Conservation (phyloP, 2,888 invertebrate species). For the Agrilus biguttatus region DNA sequence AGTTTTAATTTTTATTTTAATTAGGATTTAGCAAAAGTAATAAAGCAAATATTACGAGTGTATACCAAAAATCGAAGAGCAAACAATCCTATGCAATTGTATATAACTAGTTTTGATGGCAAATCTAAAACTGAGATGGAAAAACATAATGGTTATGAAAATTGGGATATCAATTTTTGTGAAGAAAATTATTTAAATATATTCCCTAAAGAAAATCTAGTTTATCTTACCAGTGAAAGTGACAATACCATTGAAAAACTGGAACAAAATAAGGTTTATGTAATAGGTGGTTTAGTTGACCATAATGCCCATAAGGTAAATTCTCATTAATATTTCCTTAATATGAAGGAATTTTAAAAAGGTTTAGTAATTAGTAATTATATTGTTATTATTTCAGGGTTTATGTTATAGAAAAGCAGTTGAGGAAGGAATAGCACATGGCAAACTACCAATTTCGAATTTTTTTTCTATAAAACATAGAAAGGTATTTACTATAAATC, state of each 20-base stretch:
- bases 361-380: too few relatives aligned
- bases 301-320: slow-evolving; percentile 91
- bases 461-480: slow-evolving; percentile 84
- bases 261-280: slow-evolving; percentile 67
- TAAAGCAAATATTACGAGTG: slow-evolving; percentile 79
- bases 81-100: slow-evolving; percentile 62
- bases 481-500: slow-evolving; percentile 89
- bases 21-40: slow-evolving; percentile 69
- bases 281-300: slow-evolving; percentile 96
- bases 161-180: slow-evolving; percentile 81
- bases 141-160: slow-evolving; percentile 72
- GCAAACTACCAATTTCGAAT: slow-evolving; percentile 75
- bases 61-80: slow-evolving; percentile 83
- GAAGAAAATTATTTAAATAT: slow-evolving; percentile 49
- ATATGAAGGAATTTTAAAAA: too few relatives aligned
- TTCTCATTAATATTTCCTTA: not conserved
- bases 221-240: slow-evolving; percentile 92
- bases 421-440: slow-evolving; percentile 65
- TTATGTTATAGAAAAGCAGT: slow-evolving; percentile 70
- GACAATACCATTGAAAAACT: slow-evolving; percentile 65
- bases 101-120: slow-evolving; percentile 68
- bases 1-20: not conserved
- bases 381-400: slow-evolving; percentile 42
- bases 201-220: slow-evolving; percentile 63
- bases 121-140: slow-evolving; percentile 58